Conservation (phyloP, 1,140 invertebrate genomes). For the Macrobrachium nipponense region DNA sequence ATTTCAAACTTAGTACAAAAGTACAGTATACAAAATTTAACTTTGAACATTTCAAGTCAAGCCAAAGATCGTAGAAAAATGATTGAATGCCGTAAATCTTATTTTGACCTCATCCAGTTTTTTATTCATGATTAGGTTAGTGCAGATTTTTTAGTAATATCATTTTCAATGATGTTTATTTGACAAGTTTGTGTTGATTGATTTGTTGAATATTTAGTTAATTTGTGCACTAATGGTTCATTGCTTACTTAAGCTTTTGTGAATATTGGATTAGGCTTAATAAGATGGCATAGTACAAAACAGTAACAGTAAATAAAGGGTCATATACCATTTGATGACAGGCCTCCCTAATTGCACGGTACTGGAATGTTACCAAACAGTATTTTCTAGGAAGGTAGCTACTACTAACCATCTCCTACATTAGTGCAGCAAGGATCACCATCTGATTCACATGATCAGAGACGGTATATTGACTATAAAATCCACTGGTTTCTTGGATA, state of each 20-base stretch:
- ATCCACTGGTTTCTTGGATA: slow-evolving; percentile 14
- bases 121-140: too few relatives aligned
- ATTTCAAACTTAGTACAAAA: too few relatives aligned
- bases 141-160: too few relatives aligned
- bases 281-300: slow-evolving; percentile 14
- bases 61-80: too few relatives aligned
- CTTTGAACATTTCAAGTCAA: too few relatives aligned
- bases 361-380: slow-evolving; percentile 33
- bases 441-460: slow-evolving; percentile 28
- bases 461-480: slow-evolving; percentile 14
- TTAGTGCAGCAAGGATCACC: slow-evolving; percentile 42
- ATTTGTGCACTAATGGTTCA: not conserved
- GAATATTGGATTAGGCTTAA: slow-evolving; percentile 33
- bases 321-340: slow-evolving; percentile 45
- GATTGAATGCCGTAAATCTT: too few relatives aligned
- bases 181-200: not conserved
- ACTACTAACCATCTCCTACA: slow-evolving; percentile 17
- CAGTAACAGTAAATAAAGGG: slow-evolving; percentile 14
- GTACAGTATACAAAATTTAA: too few relatives aligned
- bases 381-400: slow-evolving; percentile 46
- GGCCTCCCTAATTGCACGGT: slow-evolving; percentile 50
- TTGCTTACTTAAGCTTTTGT: not conserved
- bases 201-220: not conserved
- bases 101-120: too few relatives aligned
- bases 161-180: too few relatives aligned